Conservation (phyloP, 2,888 invertebrate species). For the Shargacucullia verbasci region DNA sequence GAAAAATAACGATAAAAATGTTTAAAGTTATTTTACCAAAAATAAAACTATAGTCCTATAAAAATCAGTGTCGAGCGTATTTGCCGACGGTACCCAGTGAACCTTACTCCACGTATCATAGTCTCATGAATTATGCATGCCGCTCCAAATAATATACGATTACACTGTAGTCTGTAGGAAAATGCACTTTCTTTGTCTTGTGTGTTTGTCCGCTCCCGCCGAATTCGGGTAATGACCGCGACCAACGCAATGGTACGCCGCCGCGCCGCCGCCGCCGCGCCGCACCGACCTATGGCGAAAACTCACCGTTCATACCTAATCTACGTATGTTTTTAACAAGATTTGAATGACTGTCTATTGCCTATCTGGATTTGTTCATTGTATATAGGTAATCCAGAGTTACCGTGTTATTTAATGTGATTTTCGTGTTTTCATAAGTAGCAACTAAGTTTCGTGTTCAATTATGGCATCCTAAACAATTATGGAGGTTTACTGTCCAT, state of each 20-base stretch:
- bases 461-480: background rate
- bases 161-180: conserved; percentile 73
- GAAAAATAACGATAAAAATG: background rate
- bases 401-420: no score
- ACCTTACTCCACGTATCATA: conserved; percentile 84
- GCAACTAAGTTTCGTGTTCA: background rate
- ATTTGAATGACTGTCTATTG: no score
- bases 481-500: background rate
- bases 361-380: no score
- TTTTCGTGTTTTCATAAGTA: no score
- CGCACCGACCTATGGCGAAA: conserved; percentile 12
- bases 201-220: conserved; percentile 49
- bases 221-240: conserved; percentile 74
- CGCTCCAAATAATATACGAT: conserved; percentile 87
- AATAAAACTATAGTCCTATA: background rate
- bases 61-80: conserved; percentile 18
- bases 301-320: no score
- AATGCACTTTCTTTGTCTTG: conserved; percentile 87
- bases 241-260: conserved; percentile 13
- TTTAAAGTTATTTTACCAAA: background rate
- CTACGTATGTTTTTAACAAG: no score
- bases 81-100: conserved; percentile 71
- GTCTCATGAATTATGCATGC: conserved; percentile 84
- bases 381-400: no score
- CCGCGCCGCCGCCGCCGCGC: background rate